These are phyloP conservation scores for Catocala fraxini DNA, from an alignment of 2,888 invertebrate genomes.

Conservation along the genomic window DNA sequence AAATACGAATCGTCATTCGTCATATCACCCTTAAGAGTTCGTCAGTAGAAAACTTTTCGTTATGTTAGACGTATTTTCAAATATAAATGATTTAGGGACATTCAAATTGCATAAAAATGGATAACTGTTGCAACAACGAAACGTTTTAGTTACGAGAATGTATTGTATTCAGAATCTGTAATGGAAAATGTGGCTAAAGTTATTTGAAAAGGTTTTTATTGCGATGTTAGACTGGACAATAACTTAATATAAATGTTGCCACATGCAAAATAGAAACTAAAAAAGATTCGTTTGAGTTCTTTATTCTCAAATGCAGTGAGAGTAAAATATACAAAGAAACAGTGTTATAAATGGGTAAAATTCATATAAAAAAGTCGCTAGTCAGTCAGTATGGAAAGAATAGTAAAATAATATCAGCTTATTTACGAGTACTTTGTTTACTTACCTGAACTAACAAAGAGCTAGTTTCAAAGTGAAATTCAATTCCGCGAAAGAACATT, in stretches of 20 bases:
- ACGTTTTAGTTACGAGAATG: background rate
- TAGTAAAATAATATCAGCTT: constrained; percentile 56
- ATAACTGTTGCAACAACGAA: too few species aligned
- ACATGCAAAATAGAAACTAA: constrained; percentile 19
- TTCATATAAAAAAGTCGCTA: constrained; percentile 34
- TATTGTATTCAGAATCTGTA: background rate
- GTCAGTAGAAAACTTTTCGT: too few species aligned
- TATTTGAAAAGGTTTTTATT: background rate
- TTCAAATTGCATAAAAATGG: too few species aligned
- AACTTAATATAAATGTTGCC: background rate
- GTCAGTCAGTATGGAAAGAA: constrained; percentile 35
- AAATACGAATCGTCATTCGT: too few species aligned
- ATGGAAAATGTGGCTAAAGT: background rate
- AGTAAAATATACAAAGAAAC: constrained; percentile 11
- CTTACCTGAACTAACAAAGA: constrained; percentile 61
- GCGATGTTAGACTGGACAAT: background rate
- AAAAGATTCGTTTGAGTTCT: constrained; percentile 4
- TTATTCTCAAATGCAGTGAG: constrained; percentile 7
- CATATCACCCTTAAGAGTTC: too few species aligned
- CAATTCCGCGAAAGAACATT: constrained; percentile 59
- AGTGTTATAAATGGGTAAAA: constrained; percentile 34
- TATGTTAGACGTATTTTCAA: too few species aligned
- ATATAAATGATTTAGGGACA: too few species aligned
- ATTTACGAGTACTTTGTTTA: constrained; percentile 61
- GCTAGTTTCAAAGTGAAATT: constrained; percentile 61